Percentiles rank a stretch among this genome's conserved stretches.
Evolutionary conservation across 2,888 invertebrate species (phyloP).

Genomic region (Tetanocera ferruginea): DNA sequence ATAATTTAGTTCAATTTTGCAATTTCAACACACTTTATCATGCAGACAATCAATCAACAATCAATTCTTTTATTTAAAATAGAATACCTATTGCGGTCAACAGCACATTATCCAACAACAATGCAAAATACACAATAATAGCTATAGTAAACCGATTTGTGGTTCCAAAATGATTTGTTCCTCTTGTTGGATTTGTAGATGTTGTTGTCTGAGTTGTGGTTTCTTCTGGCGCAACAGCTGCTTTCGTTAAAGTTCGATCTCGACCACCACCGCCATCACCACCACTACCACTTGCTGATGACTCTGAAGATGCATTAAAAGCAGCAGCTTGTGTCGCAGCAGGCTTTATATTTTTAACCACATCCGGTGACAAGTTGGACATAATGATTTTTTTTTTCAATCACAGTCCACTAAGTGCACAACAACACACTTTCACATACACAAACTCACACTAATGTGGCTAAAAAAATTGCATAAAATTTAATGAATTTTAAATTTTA

Average conservation of each 20-base stretch:
- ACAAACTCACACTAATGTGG: neutral
- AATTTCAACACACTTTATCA: no score
- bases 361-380: conserved; percentile 44
- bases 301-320: conserved; percentile 1
- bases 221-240: conserved; percentile 6
- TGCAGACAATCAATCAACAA: no score
- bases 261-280: no score
- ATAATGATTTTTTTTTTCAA: neutral
- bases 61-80: no score
- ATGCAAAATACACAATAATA: conserved; percentile 78
- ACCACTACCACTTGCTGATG: neutral
- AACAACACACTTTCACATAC: neutral
- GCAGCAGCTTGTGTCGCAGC: conserved; percentile 8
- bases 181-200: neutral
- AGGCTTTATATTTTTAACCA: conserved; percentile 10
- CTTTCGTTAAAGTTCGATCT: neutral
- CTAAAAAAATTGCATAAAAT: neutral
- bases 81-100: conserved; percentile 87
- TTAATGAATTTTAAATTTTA: neutral
- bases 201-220: conserved; percentile 47
- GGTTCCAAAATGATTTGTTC: conserved; percentile 45
- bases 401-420: neutral
- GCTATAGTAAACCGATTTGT: conserved; percentile 68
- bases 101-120: conserved; percentile 87
- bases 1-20: no score